Evolutionary conservation across 2,797 vertebrate species (phyloP).

Genomic region (Lutjanus argentimaculatus): DNA sequence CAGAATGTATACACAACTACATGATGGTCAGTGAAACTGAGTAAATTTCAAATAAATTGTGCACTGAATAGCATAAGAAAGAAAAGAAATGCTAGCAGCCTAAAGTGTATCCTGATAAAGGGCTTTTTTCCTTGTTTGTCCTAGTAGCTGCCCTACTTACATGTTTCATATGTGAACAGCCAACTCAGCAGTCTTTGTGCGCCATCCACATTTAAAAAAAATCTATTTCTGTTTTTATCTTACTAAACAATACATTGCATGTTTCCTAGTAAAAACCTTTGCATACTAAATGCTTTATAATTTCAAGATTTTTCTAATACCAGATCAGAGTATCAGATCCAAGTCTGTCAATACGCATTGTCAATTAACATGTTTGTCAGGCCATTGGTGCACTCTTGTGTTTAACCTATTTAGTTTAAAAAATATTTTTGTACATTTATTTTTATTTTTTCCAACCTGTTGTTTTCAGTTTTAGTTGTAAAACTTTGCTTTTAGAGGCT

Average conservation of each 20-base stretch:
- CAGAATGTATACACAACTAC: neutral
- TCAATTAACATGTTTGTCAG: neutral
- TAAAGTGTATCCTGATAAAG: neutral
- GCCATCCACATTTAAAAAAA: neutral
- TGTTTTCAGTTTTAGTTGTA: neutral
- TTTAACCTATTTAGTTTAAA: too few relatives aligned
- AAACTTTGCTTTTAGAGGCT: neutral
- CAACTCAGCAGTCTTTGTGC: constrained; percentile 2
- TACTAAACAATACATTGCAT: neutral
- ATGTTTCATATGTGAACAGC: neutral
- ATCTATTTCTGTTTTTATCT: neutral
- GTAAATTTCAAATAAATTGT: neutral
- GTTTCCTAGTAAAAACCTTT: neutral
- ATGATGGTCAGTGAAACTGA: neutral
- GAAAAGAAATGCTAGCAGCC: neutral
- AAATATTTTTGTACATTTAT: too few relatives aligned
- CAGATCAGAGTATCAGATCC: neutral
- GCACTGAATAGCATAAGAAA: neutral
- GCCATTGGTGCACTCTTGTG: neutral
- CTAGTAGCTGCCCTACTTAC: neutral
- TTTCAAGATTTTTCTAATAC: neutral
- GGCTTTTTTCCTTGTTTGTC: neutral
- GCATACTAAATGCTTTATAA: neutral
- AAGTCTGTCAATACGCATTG: neutral
- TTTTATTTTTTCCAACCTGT: neutral